A percentile compares a stretch with the other conserved stretches of the same genome.
Evolutionary conservation across 2,797 vertebrate genomes (phyloP).

Genomic region (Geotrypetes seraphini): DNA sequence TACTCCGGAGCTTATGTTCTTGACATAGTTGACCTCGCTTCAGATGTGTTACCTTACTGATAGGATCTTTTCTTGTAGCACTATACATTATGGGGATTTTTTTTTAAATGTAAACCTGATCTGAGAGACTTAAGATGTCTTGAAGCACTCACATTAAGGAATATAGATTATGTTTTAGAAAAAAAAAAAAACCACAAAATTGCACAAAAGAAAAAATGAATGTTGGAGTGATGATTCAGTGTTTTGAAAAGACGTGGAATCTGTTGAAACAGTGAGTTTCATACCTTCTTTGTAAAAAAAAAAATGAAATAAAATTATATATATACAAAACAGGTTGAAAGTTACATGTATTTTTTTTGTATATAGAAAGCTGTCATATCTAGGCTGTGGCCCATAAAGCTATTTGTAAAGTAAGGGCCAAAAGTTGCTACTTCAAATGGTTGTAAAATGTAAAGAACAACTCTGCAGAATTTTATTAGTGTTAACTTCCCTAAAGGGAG

Average conservation of each 20-base stretch:
- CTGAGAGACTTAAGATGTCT: slow-evolving; percentile 74
- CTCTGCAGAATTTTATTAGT: slow-evolving; percentile 51
- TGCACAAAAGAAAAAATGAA: slow-evolving; percentile 97
- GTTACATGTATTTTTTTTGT: slow-evolving; percentile 61
- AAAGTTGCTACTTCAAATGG: slow-evolving; percentile 53
- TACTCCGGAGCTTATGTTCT: slow-evolving; percentile 73
- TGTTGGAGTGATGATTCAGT: slow-evolving; percentile 87
- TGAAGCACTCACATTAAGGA: slow-evolving; percentile 83
- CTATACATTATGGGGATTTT: slow-evolving; percentile 81
- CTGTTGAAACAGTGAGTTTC: slow-evolving; percentile 76
- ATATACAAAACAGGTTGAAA: slow-evolving; percentile 55
- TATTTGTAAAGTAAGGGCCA: slow-evolving; percentile 46
- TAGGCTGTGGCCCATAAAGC: slow-evolving; percentile 45
- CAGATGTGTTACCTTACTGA: slow-evolving; percentile 76
- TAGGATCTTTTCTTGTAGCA: slow-evolving; percentile 91
- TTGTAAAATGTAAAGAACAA: slow-evolving; percentile 58
- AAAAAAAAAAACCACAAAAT: no score
- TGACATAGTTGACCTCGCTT: slow-evolving; percentile 72
- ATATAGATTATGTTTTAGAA: slow-evolving; percentile 74
- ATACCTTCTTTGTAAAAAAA: slow-evolving; percentile 66
- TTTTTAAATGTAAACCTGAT: slow-evolving; percentile 78
- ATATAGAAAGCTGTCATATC: slow-evolving; percentile 62
- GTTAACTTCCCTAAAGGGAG: no score
- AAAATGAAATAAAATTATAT: slow-evolving; percentile 47
- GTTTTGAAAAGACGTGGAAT: slow-evolving; percentile 68